Conservation (phyloP, 2,797 vertebrate species). For the Chiroxiphia lanceolata region DNA sequence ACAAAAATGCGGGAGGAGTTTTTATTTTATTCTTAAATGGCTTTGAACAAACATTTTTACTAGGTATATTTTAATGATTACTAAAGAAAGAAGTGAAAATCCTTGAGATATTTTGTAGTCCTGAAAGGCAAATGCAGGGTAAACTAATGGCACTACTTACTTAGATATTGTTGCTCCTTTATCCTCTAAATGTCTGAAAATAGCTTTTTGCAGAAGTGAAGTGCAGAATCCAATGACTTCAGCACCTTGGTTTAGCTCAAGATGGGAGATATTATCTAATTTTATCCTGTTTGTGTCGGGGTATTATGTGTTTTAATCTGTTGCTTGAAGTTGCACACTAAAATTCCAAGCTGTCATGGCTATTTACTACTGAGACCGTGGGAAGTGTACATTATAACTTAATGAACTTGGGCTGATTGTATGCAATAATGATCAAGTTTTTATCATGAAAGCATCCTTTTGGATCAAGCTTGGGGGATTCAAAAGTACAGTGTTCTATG, state of each 20-base stretch:
- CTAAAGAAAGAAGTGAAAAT: neutral
- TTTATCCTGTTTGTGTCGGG: neutral
- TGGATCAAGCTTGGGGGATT: neutral
- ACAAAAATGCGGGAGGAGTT: neutral
- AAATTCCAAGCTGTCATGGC: neutral
- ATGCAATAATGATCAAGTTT: neutral
- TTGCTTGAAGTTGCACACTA: neutral
- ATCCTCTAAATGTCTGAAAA: constrained; percentile 28
- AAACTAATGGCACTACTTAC: neutral
- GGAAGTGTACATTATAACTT: neutral
- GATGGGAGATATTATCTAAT: constrained; percentile 9
- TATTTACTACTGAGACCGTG: neutral
- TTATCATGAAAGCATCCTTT: neutral
- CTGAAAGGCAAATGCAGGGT: neutral
- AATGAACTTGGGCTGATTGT: neutral
- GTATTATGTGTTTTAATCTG: neutral
- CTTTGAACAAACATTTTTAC: neutral
- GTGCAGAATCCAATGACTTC: neutral
- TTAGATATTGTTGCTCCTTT: neutral
- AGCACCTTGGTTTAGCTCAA: neutral
- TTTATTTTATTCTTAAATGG: neutral
- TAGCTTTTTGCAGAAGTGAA: neutral
- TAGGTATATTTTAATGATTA: neutral
- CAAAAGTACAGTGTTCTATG: neutral
- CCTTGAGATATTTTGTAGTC: neutral